Evolutionary conservation across 2,113 vertebrate species (phyloP), one percentile per base, ranked within the genome.

Genomic region (Alligator mississippiensis): DNA sequence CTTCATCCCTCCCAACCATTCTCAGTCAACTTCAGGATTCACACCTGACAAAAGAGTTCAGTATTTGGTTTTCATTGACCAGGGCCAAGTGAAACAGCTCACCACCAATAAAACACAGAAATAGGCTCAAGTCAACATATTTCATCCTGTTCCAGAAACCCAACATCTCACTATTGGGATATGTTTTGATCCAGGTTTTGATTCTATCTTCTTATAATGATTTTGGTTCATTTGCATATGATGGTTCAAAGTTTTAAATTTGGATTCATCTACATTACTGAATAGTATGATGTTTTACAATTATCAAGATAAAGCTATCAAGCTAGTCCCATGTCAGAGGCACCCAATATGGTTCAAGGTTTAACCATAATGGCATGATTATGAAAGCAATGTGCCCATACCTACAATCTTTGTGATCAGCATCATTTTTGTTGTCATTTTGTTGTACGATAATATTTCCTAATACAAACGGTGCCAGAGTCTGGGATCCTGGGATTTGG

Each of bases 261-360:
- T 72, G 6, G 70, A 47, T 72, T 11, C 18, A 38, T 72, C 21
- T 72, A 11, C 21, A 24, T 47, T 13, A 72, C 19, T 21, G 34
- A 34, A 68, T 30, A 34, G 34, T 47, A 22, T 22, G 30, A 72
- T 8, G 21, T 72, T 72, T 47, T 19, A 72, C 13, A 38, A 24
- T 47, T 47, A 72, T 14, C 21, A 38, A 8, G 38, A 38, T 38
- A 38, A 72, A 47, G 34, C 21, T 22, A 72, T 19, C 14, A 30
- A 72, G 34, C 34, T 72, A 72, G 24, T 38, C 34, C 47, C 19
- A 72, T 24, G 11, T 38, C 11, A 13, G 70, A 34, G 12, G 24
- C 93, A 87, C 92, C 89, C 89, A 92, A 89, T 68, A 88, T 81
- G 84, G 75, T 57, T 90, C 88, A 85, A 86, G 70, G 82, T 88